Evolutionary conservation across 2,113 vertebrate species (phyloP), one percentile per base, ranked within the genome.

Genomic region (Leucopsar rothschildi): DNA sequence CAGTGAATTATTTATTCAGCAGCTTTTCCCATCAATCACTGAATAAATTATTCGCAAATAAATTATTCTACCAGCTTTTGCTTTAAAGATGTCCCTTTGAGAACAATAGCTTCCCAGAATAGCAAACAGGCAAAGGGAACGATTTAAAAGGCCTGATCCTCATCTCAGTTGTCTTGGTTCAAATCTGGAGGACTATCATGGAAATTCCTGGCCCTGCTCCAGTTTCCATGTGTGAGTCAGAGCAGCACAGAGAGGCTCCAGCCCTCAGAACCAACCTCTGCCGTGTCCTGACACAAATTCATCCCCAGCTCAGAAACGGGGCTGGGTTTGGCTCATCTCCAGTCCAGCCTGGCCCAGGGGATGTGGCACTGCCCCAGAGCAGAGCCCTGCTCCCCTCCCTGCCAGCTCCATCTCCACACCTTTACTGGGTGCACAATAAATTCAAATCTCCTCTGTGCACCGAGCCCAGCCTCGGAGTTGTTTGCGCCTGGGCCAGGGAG

Each of bases 1-100:
- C 93, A 68, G 95, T 94, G 96, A 97, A 94, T 96, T 96, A 96
- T 97, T 96, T 96, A 97, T 96, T 94, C 96, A 86, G 88, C 94
- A 96, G 95, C 90, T 93, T 92, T 96, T 93, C 86, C 95, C 96
- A 96, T 96, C 94, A 96, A 95, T 96, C 95, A 96, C 96, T 81
- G 95, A 92, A 97, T 97, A 94, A 96, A 96, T 97, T 96, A 97
- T 93, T 97, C 63, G 71, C 79, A 94, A 95, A 96, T 94, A 96
- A 96, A 96, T 97, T 95, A 96, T 97, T 92, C 93, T 72, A 71
- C 84, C 94, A 88, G 93, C 86, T 96, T 92, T 90, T 90, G 82
- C 94, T 96, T 96, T 96, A 97, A 95, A 96, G 93, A 86, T 95
- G 94, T 78, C 94, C 94, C 94, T 96, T 94, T 59, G 96, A 97